Evolutionary conservation across 2,888 invertebrate species (phyloP), one percentile per base, ranked within the genome.

Genomic region (Mesoligia furuncula): DNA sequence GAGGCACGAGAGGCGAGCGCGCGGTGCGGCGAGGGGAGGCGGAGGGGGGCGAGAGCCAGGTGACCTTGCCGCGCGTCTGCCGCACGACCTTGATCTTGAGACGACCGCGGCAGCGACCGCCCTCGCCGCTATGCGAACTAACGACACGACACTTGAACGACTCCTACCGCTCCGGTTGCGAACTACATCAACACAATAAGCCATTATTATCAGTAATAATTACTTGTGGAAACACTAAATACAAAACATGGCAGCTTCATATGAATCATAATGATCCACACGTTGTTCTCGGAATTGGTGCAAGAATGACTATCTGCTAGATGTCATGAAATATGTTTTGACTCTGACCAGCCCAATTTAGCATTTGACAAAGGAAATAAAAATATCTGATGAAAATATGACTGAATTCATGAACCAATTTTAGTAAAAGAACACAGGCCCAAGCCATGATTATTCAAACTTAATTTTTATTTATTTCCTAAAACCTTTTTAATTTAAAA

Each of bases 31-130:
- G 83, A 68, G 85, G 88, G 75, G 81, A 76, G 78, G 87, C 69
- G 88, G 75, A 83, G 54, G 86, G 78, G 81, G 66, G 59, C 85
- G n/a, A n/a, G n/a, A 89, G 89, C 90, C 90, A 89, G 93, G 93
- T 94, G 95, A 95, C 96, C 96, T 96, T 95, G 96, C 95, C 92
- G 93, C 91, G 91, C 95, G 96, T 95, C 96, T 95, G 96, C 94
- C 93, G 90, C 89, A 90, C 94, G 94, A 94, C 96, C 96, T 96
- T 96, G 96, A 96, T 96, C 96, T 96, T 96, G 96, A 96, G 96
- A 96, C 96, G 96, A 96, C 96, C 96, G 96, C 94, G 91, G 86
- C 90, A 88, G 90, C 90, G 89, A 88, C 90, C 91, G 91, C 91
- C 92, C 91, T 91, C 91, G 89, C 89, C 79, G 83, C 90, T 86